Evolutionary conservation across 1,140 invertebrate species (phyloP).

Genomic region (Leptonema lineaticorne): DNA sequence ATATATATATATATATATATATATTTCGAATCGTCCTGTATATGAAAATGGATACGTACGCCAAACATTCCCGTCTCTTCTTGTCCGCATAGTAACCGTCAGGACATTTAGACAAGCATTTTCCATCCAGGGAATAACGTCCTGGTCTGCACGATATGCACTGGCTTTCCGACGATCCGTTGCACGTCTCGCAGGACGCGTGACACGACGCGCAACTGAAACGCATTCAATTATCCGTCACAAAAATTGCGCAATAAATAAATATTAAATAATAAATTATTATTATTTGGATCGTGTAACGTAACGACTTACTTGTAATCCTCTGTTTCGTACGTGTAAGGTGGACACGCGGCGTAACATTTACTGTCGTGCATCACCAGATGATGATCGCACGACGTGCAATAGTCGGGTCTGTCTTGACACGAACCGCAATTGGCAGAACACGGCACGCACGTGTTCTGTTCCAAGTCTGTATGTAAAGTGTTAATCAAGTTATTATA

Average conservation of each 20-base stretch:
- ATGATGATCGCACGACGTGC: conserved; percentile 81
- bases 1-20: no score
- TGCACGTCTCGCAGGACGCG: conserved; percentile 78
- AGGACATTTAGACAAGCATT: conserved; percentile 67
- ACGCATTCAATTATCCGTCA: conserved; percentile 10
- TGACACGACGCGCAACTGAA: conserved; percentile 74
- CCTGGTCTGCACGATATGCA: conserved; percentile 77
- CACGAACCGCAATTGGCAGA: conserved; percentile 74
- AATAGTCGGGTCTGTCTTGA: conserved; percentile 75
- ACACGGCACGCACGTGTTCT: conserved; percentile 76
- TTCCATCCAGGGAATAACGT: conserved; percentile 65
- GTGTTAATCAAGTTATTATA: no score
- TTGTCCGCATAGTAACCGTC: conserved; percentile 72
- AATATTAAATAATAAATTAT: conserved; percentile 18
- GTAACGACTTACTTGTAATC: conserved; percentile 65
- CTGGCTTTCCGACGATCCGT: conserved; percentile 71
- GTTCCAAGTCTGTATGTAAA: conserved; percentile 60
- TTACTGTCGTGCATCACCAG: conserved; percentile 76
- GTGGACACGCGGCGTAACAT: conserved; percentile 79
- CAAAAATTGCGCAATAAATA: conserved; percentile 15
- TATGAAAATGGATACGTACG: conserved; percentile 50
- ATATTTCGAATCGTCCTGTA: no score
- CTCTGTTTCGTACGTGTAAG: conserved; percentile 78
- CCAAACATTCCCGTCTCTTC: conserved; percentile 72
- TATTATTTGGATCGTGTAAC: not conserved